phyloP scores from a whole-genome alignment of 2,113 vertebrate species.

The Mixornis gularis region DNA sequence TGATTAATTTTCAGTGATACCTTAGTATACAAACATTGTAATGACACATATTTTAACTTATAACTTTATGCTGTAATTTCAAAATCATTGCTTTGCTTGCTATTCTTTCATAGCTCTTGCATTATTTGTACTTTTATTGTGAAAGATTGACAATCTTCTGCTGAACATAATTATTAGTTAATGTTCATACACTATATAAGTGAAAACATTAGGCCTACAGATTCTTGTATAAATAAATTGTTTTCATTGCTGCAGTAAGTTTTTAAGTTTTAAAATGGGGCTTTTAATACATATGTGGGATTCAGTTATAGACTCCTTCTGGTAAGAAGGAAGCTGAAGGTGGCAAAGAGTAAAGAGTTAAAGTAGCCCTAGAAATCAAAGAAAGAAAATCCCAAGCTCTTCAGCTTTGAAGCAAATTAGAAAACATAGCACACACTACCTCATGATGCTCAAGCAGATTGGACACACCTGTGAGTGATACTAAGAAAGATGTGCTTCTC shows the following conservation, averaged over 20 bases:
- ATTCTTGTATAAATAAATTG: slow-evolving; percentile 19
- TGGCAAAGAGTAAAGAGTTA: neutral
- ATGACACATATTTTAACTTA: slow-evolving; percentile 53
- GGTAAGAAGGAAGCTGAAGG: neutral
- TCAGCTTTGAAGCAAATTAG: neutral
- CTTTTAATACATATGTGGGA: neutral
- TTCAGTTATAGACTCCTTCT: neutral
- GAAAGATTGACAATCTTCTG: slow-evolving; percentile 60
- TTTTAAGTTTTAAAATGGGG: neutral
- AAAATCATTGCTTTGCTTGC: slow-evolving; percentile 57
- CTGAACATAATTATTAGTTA: slow-evolving; percentile 63
- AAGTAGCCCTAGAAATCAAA: neutral
- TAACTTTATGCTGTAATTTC: slow-evolving; percentile 53
- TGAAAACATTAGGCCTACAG: slow-evolving; percentile 36
- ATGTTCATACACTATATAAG: slow-evolving; percentile 24
- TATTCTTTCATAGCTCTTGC: slow-evolving; percentile 33
- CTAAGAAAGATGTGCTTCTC: neutral
- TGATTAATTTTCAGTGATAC: slow-evolving; percentile 21
- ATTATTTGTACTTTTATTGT: slow-evolving; percentile 48
- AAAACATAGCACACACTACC: neutral
- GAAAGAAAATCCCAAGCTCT: neutral
- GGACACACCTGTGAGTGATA: neutral
- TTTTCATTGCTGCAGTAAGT: neutral
- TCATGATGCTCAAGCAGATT: neutral
- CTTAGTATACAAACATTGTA: slow-evolving; percentile 27